Base-by-base conservation (phyloP, 64 coral and sea anemone genomes). In the Pachyseris speciosa region DNA sequence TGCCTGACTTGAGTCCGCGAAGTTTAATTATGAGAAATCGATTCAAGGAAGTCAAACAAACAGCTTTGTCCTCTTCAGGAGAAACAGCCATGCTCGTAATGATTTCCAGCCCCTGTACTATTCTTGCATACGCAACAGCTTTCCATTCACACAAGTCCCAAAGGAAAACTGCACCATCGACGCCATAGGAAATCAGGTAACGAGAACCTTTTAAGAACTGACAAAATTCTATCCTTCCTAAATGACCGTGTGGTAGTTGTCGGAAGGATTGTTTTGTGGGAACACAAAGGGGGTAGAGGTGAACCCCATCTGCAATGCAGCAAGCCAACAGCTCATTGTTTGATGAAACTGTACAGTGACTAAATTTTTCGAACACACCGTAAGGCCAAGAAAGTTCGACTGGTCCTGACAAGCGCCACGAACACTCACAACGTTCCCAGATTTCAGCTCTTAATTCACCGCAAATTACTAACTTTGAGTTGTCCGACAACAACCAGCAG, bases 221-320 rank as follows among this genome's bases (percentile, higher is more conserved):
- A 47, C 58, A 90, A 64, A 75, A 90, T 10, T 80, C 64, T 8
- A 90, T 78, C 37, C n/a, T n/a, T 5, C 74, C 87, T 33, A 75
- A 36, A 40, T 80, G 87, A 24, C 59, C 87, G 12, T 2, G 73
- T 19, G 12, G 27, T 36, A 79, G 28, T 37, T 19, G 58, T 17
- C 5, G 33, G 20, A 0, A 33, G 36, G 60, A 28, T 25, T 50
- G 16, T 16, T 27, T 12, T 0, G 39, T 10, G 42, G 45, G 20
- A 12, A 20, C 12, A 27, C 1, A 5, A 47, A 78, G 73, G 36
- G n/a, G 32, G 66, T 67, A 49, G 10, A 90, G 1, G 37, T 51
- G 37, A 61, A 90, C 63, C 15, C 16, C 59, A 41, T 90, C 44
- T 4, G 28, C 87, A 7, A 90, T 48, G 66, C 87, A 90, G 19